Conservation (phyloP, 2,113 vertebrate species). For the Oenanthe oenanthe region DNA sequence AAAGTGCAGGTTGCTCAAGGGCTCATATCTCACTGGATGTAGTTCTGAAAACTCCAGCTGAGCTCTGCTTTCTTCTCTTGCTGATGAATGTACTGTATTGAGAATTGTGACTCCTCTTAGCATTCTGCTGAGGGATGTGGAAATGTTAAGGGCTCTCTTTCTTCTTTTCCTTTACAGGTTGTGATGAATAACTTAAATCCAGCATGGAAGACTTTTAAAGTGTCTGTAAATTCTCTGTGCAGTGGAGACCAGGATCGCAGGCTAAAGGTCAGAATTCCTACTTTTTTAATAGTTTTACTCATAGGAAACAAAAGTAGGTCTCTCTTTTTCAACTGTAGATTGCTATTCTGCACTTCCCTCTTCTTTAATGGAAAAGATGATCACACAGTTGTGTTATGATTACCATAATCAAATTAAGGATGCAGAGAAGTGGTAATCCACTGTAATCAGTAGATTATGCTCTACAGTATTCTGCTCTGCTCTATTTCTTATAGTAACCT, state of each 20-base stretch:
- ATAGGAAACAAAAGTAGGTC: background rate
- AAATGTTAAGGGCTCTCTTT: background rate
- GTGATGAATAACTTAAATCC: conserved; percentile 99
- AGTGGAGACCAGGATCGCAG: conserved; percentile 93
- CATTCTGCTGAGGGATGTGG: conserved; percentile 16
- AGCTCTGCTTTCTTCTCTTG: background rate
- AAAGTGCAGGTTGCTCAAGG: background rate
- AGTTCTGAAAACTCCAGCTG: background rate
- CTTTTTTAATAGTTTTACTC: background rate
- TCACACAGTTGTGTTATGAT: background rate
- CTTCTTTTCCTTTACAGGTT: conserved; percentile 79
- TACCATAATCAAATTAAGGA: conserved; percentile 20
- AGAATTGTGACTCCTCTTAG: background rate
- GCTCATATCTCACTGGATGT: background rate
- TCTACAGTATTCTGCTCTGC: background rate
- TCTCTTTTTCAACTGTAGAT: background rate
- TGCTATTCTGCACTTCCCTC: background rate
- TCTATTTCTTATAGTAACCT: background rate
- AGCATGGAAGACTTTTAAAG: conserved; percentile 96
- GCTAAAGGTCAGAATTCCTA: conserved; percentile 85
- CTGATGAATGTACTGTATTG: background rate
- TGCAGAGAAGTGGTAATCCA: background rate
- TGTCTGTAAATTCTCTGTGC: conserved; percentile 95
- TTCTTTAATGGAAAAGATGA: background rate
- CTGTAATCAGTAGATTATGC: background rate